Base-by-base conservation (phyloP, 2,888 invertebrate species). In the Aporophyla lueneburgensis region DNA sequence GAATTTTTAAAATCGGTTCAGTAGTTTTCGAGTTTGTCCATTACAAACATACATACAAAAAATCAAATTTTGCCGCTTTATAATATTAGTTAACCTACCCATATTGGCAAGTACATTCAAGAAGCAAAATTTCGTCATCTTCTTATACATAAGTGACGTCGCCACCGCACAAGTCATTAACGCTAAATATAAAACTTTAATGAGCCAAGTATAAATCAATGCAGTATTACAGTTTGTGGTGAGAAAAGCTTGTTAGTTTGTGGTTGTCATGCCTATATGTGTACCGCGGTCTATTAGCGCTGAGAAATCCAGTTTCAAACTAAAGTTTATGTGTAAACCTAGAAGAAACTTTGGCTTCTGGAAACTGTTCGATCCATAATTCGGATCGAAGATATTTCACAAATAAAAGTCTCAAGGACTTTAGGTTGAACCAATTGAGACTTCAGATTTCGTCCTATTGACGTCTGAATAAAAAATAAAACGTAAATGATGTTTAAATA, bases 401-500 rank as follows among this genome's bases (percentile, higher is more conserved):
- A 49, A 70, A 78, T 78, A 83, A 80, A 65, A 80, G 49, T 70
- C 49, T 62, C 21, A 24, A 27, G 69, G 46, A 83, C 78, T 76
- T 78, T 51, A 76, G n/a, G n/a, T n/a, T n/a, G n/a, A n/a, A n/a
- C n/a, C n/a, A n/a, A n/a, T n/a, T n/a, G n/a, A n/a, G n/a, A n/a
- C n/a, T n/a, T n/a, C n/a, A n/a, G n/a, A n/a, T n/a, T n/a, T n/a
- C n/a, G n/a, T n/a, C n/a, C n/a, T n/a, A n/a, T n/a, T n/a, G n/a
- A n/a, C n/a, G n/a, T n/a, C n/a, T n/a, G n/a, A n/a, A n/a, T n/a
- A 75, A 51, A 33, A 62, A 81, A 72, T 78, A 63, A 65, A 82
- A 73, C 53, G 56, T 51, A 66, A 78, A 85, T 72, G 51, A 72
- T 78, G 69, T 59, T 83, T 79, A 83, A 74, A 79, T 77, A 63